phyloP scores from a whole-genome alignment of 2,888 invertebrate genomes.

The Platycnemis pennipes region DNA sequence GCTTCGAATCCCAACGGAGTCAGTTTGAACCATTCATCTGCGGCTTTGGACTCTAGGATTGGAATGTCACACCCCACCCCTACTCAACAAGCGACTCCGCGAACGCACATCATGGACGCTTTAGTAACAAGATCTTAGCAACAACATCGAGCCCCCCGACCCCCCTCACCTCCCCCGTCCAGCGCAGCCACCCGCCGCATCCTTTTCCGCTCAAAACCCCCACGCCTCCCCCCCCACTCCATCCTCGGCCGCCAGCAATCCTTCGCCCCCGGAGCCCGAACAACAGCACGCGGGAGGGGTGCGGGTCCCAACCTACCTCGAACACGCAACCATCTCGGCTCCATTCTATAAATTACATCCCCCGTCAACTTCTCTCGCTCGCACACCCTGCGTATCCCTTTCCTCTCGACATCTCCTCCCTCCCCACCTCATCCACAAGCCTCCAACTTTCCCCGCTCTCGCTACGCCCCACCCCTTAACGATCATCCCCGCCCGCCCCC shows the following conservation, averaged over 20 bases:
- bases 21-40: neutral
- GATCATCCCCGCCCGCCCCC: neutral
- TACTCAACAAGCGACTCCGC: neutral
- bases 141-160: neutral
- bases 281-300: neutral
- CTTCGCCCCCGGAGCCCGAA: neutral
- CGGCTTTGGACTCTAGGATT: neutral
- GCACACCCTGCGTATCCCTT: conserved; percentile 23
- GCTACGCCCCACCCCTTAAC: neutral
- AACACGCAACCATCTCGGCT: conserved; percentile 64
- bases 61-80: neutral
- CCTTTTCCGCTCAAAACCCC: too few relatives aligned
- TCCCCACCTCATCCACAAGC: neutral
- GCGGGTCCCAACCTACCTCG: neutral
- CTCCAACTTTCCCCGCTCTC: neutral
- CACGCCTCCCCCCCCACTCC: too few relatives aligned
- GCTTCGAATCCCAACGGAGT: neutral
- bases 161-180: neutral
- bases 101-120: neutral
- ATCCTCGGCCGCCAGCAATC: neutral
- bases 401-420: neutral
- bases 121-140: conserved; percentile 7
- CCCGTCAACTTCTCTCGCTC: conserved; percentile 47
- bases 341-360: conserved; percentile 64
- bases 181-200: too few relatives aligned